These are phyloP conservation scores for Sebastes wilsoni DNA, from an alignment of 2,797 vertebrate genomes.

Conservation along the genomic window DNA sequence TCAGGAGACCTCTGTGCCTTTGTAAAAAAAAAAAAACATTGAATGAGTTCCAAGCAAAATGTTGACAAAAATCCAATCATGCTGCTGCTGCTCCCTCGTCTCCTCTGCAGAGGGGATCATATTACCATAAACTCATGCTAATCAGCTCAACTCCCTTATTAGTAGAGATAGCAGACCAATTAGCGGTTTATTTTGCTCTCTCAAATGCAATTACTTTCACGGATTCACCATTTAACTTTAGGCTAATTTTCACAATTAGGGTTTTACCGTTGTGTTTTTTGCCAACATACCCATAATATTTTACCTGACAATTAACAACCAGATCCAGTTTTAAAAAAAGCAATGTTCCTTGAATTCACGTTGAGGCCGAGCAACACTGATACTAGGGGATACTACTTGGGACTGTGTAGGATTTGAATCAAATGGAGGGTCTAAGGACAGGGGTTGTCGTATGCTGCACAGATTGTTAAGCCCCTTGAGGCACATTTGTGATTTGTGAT, in stretches of 20 bases:
- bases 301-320: neutral
- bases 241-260: neutral
- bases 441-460: too few species aligned
- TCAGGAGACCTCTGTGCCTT: conserved; percentile 34
- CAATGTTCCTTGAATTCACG: neutral
- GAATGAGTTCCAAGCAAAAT: conserved; percentile 43
- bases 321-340: neutral
- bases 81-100: conserved; percentile 23
- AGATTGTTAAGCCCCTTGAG: too few species aligned
- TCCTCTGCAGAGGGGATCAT: conserved; percentile 26
- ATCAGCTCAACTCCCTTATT: conserved; percentile 45
- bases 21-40: conserved; percentile 10
- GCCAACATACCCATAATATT: neutral
- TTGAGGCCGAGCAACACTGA: neutral
- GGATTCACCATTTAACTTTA: conserved; percentile 2
- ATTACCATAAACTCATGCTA: conserved; percentile 58
- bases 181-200: conserved; percentile 42
- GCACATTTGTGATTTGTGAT: too few species aligned
- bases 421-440: too few species aligned
- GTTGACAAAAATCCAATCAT: conserved; percentile 55
- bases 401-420: too few species aligned
- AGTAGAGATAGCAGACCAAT: conserved; percentile 42
- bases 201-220: conserved; percentile 28
- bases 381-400: neutral
- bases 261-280: neutral